Evolutionary conservation across 2,113 vertebrate genomes (phyloP).

Genomic region (Trachemys scripta): DNA sequence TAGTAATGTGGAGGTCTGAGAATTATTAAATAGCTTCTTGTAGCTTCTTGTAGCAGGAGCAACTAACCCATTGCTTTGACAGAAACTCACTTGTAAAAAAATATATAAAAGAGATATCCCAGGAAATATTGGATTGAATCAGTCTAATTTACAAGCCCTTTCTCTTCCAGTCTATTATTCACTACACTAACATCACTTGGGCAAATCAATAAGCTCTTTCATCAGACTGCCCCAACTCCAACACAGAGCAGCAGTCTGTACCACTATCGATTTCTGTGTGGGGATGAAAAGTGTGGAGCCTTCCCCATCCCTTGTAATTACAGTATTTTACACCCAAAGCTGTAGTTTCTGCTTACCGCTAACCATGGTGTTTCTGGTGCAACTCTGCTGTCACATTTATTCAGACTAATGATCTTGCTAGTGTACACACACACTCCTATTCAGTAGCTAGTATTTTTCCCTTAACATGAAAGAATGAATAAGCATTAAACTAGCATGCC

Average conservation of each 20-base stretch:
- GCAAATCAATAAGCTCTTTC: conserved; percentile 76
- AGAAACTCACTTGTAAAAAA: conserved; percentile 40
- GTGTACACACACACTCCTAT: conserved; percentile 36
- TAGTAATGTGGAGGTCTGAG: background rate
- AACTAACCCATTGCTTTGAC: conserved; percentile 26
- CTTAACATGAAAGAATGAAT: conserved; percentile 61
- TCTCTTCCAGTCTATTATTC: conserved; percentile 71
- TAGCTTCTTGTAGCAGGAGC: background rate
- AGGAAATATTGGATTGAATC: conserved; percentile 55
- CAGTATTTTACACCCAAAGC: conserved; percentile 75
- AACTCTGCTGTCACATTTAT: conserved; percentile 68
- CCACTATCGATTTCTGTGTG: conserved; percentile 72
- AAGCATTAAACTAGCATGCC: conserved; percentile 65
- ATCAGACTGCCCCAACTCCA: conserved; percentile 55
- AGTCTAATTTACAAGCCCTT: conserved; percentile 62
- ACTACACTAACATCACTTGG: conserved; percentile 64
- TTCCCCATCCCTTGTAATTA: conserved; percentile 73
- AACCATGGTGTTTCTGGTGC: conserved; percentile 63
- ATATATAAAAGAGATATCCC: conserved; percentile 16
- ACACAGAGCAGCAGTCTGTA: conserved; percentile 67
- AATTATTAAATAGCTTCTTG: background rate
- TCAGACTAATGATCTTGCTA: conserved; percentile 68
- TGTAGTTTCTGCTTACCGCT: conserved; percentile 71
- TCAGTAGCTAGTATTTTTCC: conserved; percentile 68
- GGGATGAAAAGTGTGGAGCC: conserved; percentile 72